Evolutionary conservation across 1,140 invertebrate genomes (phyloP).

Genomic region (Teleopsis dalmanni): DNA sequence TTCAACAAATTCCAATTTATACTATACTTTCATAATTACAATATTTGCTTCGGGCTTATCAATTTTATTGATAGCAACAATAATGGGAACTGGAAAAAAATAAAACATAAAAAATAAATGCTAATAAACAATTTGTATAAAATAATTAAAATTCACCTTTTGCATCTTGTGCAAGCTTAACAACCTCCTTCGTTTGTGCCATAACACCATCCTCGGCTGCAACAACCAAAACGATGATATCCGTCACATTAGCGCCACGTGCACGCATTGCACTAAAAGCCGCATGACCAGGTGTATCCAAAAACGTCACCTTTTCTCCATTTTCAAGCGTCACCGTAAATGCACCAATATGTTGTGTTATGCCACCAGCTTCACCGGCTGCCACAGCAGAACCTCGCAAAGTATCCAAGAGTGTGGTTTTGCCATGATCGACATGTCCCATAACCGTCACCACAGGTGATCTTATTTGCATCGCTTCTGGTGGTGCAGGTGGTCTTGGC

Average conservation of each 20-base stretch:
- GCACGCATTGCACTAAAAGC: conserved; percentile 89
- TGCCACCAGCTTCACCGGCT: conserved; percentile 93
- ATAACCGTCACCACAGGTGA: conserved; percentile 95
- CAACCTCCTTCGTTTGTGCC: conserved; percentile 87
- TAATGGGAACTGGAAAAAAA: conserved; percentile 74
- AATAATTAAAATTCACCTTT: conserved; percentile 48
- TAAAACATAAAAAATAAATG: conserved; percentile 4
- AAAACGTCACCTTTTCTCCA: conserved; percentile 79
- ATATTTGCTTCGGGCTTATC: conserved; percentile 85
- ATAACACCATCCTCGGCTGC: conserved; percentile 99
- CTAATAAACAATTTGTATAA: background rate
- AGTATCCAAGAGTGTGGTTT: conserved; percentile 92
- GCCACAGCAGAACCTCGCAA: conserved; percentile 82
- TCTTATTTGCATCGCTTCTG: conserved; percentile 55
- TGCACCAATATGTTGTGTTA: conserved; percentile 99
- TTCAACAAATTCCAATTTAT: background rate
- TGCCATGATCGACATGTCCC: conserved; percentile 99
- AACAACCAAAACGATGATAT: conserved; percentile 93
- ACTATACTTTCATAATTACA: conserved; percentile 57
- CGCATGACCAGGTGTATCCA: conserved; percentile 99
- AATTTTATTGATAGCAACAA: conserved; percentile 99
- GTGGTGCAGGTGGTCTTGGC: conserved; percentile 55
- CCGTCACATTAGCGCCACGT: conserved; percentile 85
- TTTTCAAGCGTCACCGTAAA: conserved; percentile 73
- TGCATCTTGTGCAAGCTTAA: conserved; percentile 66